Evolutionary conservation across 2,113 vertebrate genomes (phyloP).

Genomic region (Syngnathus typhle): DNA sequence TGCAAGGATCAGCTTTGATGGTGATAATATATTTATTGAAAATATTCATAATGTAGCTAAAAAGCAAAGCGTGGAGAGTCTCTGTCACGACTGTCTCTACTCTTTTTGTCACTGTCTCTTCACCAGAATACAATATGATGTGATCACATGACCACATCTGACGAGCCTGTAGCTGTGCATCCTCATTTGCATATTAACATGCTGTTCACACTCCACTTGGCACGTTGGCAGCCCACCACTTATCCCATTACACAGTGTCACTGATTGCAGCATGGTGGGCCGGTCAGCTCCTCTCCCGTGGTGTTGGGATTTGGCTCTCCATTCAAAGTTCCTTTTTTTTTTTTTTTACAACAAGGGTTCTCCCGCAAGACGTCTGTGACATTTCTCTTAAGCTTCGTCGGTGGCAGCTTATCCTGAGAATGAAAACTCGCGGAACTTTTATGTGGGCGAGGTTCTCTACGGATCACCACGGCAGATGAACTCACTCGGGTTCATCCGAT

Average conservation of each 20-base stretch:
- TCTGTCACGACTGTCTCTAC: too few species aligned
- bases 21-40: too few species aligned
- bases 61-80: too few species aligned
- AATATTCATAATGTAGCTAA: too few species aligned
- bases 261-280: conserved; percentile 47
- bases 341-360: conserved; percentile 19
- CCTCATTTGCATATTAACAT: conserved; percentile 65
- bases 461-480: conserved; percentile 22
- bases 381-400: conserved; percentile 45
- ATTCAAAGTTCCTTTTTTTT: conserved; percentile 36
- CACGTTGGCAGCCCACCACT: conserved; percentile 65
- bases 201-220: conserved; percentile 62
- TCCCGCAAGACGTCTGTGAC: conserved; percentile 38
- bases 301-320: conserved; percentile 25
- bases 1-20: neutral
- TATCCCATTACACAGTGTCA: conserved; percentile 63
- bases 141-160: conserved; percentile 26
- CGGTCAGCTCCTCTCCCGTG: conserved; percentile 31
- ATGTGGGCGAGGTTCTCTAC: conserved; percentile 34
- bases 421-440: conserved; percentile 44
- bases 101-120: too few species aligned
- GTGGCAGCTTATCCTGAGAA: conserved; percentile 38
- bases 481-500: conserved; percentile 46
- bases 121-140: neutral
- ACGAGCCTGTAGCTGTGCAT: conserved; percentile 36